phyloP scores from a whole-genome alignment of 2,888 invertebrate species.

The Agrotis segetum region DNA sequence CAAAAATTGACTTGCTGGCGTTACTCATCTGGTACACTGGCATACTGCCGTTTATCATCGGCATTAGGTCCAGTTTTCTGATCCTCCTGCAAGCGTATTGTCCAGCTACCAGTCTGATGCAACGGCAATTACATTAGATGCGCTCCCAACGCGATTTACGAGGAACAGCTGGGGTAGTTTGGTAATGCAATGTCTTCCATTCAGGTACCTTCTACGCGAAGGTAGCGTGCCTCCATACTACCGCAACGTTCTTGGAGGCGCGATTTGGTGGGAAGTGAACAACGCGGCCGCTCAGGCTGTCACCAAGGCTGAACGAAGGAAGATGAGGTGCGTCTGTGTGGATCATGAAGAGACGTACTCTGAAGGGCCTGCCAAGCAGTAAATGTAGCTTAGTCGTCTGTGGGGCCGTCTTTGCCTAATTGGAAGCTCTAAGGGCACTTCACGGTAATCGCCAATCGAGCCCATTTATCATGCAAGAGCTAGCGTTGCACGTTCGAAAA shows the following conservation, averaged over 20 bases:
- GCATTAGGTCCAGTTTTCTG: background rate
- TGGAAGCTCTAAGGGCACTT: no score
- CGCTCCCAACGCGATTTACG: no score
- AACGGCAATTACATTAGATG: no score
- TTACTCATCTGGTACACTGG: no score
- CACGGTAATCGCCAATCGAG: no score
- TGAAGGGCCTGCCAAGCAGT: background rate
- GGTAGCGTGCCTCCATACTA: conserved; percentile 85
- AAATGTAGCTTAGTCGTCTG: background rate
- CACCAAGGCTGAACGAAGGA: conserved; percentile 71
- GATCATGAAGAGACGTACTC: conserved; percentile 58
- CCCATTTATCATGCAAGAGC: no score
- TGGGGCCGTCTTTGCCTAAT: no score
- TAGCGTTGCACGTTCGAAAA: no score
- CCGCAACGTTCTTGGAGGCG: conserved; percentile 85
- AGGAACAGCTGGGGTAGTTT: no score
- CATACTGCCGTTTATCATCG: no score
- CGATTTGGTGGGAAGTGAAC: conserved; percentile 86
- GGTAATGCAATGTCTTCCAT: background rate
- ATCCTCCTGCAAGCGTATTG: no score
- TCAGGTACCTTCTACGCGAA: conserved; percentile 77
- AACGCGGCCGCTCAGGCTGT: conserved; percentile 76
- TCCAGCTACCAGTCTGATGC: no score
- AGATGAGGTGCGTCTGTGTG: conserved; percentile 79
- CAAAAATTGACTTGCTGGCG: background rate